Conservation (phyloP, 2,888 invertebrate species). For the Rhagonycha fulva region DNA sequence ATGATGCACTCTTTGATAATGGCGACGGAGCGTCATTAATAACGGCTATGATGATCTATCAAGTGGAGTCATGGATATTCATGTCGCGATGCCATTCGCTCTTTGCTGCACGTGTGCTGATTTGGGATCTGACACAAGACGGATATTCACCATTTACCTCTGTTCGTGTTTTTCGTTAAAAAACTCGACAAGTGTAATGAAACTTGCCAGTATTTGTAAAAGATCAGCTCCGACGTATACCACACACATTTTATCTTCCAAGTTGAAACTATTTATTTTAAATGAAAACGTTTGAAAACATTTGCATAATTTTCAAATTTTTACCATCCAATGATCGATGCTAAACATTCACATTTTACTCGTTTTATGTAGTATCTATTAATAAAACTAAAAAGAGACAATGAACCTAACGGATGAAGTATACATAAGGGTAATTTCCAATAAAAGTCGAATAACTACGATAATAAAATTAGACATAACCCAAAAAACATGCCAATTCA, state of each 20-base stretch:
- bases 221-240: conserved; percentile 27
- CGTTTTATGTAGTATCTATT: neutral
- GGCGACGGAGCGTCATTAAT: conserved; percentile 28
- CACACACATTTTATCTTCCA: conserved; percentile 16
- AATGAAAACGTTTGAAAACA: neutral
- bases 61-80: conserved; percentile 34
- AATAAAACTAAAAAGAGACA: neutral
- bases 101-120: conserved; percentile 25
- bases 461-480: conserved; percentile 1
- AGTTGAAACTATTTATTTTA: neutral
- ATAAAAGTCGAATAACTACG: neutral
- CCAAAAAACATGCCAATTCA: neutral
- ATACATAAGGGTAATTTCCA: neutral
- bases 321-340: neutral
- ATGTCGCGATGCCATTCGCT: conserved; percentile 31
- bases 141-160: conserved; percentile 35
- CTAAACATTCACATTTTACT: neutral
- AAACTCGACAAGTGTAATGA: conserved; percentile 35
- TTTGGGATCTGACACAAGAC: conserved; percentile 31
- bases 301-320: neutral
- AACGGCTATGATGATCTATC: conserved; percentile 28
- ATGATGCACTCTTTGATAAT: conserved; percentile 19
- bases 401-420: neutral
- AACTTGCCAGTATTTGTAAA: conserved; percentile 33
- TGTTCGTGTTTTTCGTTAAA: conserved; percentile 27